phyloP scores from a whole-genome alignment of 53 echinoderm and acorn worm genomes.

The Mesocentrotus franciscanus region DNA sequence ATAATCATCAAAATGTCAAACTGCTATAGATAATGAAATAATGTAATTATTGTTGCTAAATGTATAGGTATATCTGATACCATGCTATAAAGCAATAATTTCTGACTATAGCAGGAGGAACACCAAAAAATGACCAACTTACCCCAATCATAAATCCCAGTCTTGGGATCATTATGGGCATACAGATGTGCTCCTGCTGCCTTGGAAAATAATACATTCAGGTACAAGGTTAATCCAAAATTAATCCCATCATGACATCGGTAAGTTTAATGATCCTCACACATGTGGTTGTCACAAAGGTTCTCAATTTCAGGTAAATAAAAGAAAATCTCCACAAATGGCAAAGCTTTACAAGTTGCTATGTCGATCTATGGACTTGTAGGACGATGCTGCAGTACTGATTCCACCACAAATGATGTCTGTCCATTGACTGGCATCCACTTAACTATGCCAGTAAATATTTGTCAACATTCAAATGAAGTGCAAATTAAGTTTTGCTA shows the following conservation, averaged over 20 bases:
- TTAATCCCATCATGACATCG: slow-evolving; percentile 40
- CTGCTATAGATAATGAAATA: no score
- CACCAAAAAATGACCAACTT: neutral
- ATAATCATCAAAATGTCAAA: no score
- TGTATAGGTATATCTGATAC: no score
- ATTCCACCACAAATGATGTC: no score
- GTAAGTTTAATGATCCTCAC: neutral
- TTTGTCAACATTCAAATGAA: neutral
- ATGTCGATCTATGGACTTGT: neutral
- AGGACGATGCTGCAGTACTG: neutral
- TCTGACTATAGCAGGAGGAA: no score
- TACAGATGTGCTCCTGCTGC: neutral
- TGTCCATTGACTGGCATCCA: neutral
- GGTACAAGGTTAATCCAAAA: slow-evolving; percentile 53
- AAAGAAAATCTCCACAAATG: neutral
- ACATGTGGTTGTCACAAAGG: neutral
- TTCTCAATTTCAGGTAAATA: neutral
- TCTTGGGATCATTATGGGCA: slow-evolving; percentile 36
- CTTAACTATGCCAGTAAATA: neutral
- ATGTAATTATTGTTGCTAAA: no score
- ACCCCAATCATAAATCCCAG: slow-evolving; percentile 63
- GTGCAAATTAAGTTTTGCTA: neutral
- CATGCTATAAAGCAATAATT: no score
- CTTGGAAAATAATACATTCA: slow-evolving; percentile 34
- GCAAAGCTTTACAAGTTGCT: no score